Evolutionary conservation across 2,113 vertebrate species (phyloP).

Genomic region (Arvicanthis niloticus): DNA sequence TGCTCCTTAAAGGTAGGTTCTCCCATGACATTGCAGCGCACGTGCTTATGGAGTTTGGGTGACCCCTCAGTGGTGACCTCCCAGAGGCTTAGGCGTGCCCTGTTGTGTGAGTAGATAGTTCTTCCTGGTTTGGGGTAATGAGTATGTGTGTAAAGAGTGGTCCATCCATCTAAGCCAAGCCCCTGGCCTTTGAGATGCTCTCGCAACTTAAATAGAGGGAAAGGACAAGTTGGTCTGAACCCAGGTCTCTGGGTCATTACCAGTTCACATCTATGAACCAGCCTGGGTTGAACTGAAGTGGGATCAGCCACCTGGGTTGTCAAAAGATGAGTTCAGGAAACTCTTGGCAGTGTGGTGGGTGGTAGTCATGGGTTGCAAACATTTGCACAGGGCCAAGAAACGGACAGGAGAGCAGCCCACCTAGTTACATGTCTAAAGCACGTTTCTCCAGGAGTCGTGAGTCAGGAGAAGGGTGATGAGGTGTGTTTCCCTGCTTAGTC

Average conservation of each 20-base stretch:
- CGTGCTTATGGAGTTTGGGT: background rate
- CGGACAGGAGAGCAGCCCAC: background rate
- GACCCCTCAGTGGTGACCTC: background rate
- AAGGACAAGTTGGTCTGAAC: background rate
- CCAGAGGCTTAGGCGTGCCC: background rate
- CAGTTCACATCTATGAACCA: background rate
- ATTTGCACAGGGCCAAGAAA: background rate
- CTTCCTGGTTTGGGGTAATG: background rate
- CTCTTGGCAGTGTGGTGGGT: background rate
- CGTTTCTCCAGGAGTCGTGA: background rate
- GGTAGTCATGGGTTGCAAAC: background rate
- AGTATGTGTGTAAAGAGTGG: background rate
- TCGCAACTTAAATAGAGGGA: background rate
- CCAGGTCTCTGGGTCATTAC: background rate
- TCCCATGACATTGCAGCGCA: background rate
- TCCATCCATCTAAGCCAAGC: rapidly evolving
- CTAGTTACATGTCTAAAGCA: background rate
- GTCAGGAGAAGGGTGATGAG: background rate
- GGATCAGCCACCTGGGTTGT: background rate
- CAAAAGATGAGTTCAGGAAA: slow-evolving; percentile 17
- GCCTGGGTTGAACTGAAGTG: no score
- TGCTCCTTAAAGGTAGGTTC: background rate
- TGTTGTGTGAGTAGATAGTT: background rate
- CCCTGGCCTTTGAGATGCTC: background rate
- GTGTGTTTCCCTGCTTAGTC: background rate